phyloP scores from a whole-genome alignment of 2,113 vertebrate species.

The Asarcornis scutulata region DNA sequence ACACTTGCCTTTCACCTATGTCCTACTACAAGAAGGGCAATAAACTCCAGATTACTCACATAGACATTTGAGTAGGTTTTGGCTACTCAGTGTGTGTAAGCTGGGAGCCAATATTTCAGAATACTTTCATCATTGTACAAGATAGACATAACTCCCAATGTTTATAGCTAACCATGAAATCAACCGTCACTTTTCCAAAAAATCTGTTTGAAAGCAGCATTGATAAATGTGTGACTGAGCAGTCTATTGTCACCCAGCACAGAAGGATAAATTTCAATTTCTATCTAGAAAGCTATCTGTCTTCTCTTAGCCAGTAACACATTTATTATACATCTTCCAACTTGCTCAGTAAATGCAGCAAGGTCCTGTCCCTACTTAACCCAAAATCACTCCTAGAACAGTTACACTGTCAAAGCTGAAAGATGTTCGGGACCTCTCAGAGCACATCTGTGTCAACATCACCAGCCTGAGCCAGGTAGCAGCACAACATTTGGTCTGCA shows the following conservation, averaged over 20 bases:
- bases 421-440: accelerated
- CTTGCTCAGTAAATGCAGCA: not conserved
- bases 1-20: not conserved
- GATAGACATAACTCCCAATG: not conserved
- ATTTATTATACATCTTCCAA: accelerated
- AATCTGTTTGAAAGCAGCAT: not conserved
- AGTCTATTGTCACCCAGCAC: not conserved
- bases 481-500: not conserved
- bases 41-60: not conserved
- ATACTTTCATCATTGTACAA: not conserved
- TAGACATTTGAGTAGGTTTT: not conserved
- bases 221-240: not conserved
- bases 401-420: not conserved
- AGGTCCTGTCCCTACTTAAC: not conserved
- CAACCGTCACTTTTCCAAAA: not conserved
- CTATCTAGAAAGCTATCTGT: not conserved
- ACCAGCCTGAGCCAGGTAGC: accelerated
- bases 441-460: not conserved
- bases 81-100: not conserved
- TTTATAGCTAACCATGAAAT: not conserved
- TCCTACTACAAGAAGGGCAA: not conserved
- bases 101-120: not conserved
- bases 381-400: not conserved
- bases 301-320: not conserved
- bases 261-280: not conserved